These are phyloP conservation scores for Otolemur crassicaudatus DNA, from an alignment of 2,797 vertebrate genomes.

Conservation along the genomic window DNA sequence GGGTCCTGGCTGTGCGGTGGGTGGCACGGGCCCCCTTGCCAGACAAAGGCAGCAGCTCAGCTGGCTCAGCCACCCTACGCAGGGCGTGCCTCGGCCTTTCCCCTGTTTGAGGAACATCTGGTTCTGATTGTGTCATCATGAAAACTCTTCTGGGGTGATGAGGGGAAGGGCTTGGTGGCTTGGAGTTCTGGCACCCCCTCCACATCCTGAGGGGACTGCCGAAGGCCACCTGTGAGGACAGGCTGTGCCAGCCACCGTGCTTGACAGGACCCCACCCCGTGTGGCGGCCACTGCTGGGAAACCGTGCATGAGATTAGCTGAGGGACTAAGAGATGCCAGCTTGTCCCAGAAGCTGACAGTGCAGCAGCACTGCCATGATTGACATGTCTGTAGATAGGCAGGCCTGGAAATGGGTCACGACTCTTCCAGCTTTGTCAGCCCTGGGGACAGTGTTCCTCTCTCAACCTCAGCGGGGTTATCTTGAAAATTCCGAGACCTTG, in stretches of 20 bases:
- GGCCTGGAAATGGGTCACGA: fast-evolving
- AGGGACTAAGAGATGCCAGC: not conserved
- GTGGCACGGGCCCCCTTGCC: not conserved
- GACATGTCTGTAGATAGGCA: fast-evolving
- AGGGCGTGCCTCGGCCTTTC: not conserved
- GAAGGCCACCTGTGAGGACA: not conserved
- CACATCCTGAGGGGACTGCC: fast-evolving
- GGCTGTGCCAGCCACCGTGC: fast-evolving
- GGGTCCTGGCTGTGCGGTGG: fast-evolving
- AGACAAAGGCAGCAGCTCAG: not conserved
- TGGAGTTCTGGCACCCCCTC: fast-evolving
- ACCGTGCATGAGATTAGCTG: fast-evolving
- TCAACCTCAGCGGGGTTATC: fast-evolving
- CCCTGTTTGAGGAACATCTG: not conserved
- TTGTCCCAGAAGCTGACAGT: fast-evolving
- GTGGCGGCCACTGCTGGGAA: fast-evolving
- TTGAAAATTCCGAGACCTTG: fast-evolving
- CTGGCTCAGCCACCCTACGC: fast-evolving
- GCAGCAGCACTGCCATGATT: fast-evolving
- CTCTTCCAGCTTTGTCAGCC: fast-evolving
- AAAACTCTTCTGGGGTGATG: not conserved
- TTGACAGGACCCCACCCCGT: fast-evolving
- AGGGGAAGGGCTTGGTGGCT: not conserved
- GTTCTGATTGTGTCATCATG: not conserved
- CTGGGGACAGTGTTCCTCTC: fast-evolving